Base-by-base conservation (phyloP, 1,140 invertebrate genomes). In the Samia ricini region DNA sequence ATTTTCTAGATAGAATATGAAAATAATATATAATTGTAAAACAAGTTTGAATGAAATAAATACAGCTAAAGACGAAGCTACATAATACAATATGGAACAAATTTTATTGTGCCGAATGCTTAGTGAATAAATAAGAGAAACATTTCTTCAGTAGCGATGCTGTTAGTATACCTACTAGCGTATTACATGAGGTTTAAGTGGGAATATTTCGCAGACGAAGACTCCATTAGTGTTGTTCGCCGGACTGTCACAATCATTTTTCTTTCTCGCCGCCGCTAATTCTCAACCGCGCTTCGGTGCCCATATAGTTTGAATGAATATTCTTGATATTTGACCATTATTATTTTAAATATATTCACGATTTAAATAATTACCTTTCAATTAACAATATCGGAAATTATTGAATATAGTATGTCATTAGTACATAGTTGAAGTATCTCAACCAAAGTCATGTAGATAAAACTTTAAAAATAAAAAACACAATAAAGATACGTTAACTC, bases 211-310 rank as follows among this genome's bases (percentile, higher is more conserved):
- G 85, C 84, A 85, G 85, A 85, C 83, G 85, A 81, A 83, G 87
- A 85, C 81, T 89, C 87, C 87, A 89, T 89, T 89, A 89, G 84
- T 75, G 81, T 72, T 83, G 85, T 79, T 83, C 85, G 84, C 80
- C 85, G 87, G 85, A 88, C 87, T 90, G 87, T 90, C 88, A 88
- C 88, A 90, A 88, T 90, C 84, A 88, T 90, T 90, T 89, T 89
- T 89, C 85, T 89, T 89, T 88, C 78, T 82, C 84, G 84, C 84
- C 81, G 82, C 81, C 72, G 84, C 87, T 89, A 88, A 89, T 89
- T 89, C 87, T 86, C 84, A 76, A 77, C 83, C 75, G 71, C 84
- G 82, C 83, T 88, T 80, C 82, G 81, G 76, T 87, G 81, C 77
- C 56, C 76, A 72, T 73, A 23, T 52, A 85, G 67, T 51, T 10